phyloP scores from a whole-genome alignment of 2,113 vertebrate species.

The Megatriorchis doriae region DNA sequence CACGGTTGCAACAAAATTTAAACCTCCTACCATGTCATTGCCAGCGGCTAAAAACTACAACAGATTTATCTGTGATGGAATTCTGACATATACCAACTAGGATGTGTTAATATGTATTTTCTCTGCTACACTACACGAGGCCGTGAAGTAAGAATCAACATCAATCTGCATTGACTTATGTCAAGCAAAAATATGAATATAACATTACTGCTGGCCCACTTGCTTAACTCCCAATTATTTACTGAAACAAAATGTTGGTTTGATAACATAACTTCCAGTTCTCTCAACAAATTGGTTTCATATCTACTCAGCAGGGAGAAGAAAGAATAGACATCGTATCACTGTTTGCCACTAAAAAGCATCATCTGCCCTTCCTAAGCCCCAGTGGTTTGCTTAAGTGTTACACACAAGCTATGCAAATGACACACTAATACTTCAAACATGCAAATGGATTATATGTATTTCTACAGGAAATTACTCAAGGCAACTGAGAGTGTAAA shows the following conservation, averaged over 20 bases:
- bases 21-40: not conserved
- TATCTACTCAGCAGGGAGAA: not conserved
- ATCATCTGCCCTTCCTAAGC: not conserved
- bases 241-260: not conserved
- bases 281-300: not conserved
- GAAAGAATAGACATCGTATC: not conserved
- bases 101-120: not conserved
- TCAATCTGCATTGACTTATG: not conserved
- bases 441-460: slow-evolving; percentile 49
- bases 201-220: not conserved
- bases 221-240: not conserved
- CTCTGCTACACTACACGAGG: not conserved
- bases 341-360: not conserved
- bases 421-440: slow-evolving; percentile 34
- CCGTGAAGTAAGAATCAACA: not conserved
- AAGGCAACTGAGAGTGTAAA: slow-evolving; percentile 65
- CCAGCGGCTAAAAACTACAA: not conserved
- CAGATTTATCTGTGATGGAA: not conserved
- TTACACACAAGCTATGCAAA: slow-evolving; percentile 41
- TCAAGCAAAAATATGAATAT: not conserved
- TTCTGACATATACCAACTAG: not conserved
- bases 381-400: slow-evolving; percentile 31
- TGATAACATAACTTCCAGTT: not conserved
- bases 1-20: not conserved
- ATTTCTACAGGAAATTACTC: slow-evolving; percentile 59